phyloP scores from a whole-genome alignment of 35 echinoderm and acorn worm genomes.

The Lytechinus variegatus region DNA sequence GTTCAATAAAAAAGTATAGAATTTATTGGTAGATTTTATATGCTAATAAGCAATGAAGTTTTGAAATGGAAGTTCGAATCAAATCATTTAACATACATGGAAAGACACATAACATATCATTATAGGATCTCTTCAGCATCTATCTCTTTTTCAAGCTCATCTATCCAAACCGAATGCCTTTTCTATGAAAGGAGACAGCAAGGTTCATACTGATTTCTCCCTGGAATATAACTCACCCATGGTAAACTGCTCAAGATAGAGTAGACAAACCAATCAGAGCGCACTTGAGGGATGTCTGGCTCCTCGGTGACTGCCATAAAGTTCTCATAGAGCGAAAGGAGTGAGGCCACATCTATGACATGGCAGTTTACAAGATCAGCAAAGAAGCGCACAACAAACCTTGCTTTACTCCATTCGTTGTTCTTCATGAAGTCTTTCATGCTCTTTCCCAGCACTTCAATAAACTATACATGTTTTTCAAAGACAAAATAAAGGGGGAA shows the following conservation, averaged over 20 bases:
- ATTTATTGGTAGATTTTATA: too few species aligned
- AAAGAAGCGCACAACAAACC: slow-evolving; percentile 74
- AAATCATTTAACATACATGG: too few species aligned
- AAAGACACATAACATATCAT: too few species aligned
- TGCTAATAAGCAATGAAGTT: too few species aligned
- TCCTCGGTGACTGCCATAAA: slow-evolving; percentile 76
- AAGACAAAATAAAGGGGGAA: background rate
- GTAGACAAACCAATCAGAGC: slow-evolving; percentile 90
- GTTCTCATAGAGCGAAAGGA: slow-evolving; percentile 78
- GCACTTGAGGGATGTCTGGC: slow-evolving; percentile 84
- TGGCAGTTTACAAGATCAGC: slow-evolving; percentile 89
- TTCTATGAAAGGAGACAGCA: too few species aligned
- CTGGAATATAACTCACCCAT: slow-evolving; percentile 68
- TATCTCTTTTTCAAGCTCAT: too few species aligned
- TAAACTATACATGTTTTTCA: background rate
- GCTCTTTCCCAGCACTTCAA: slow-evolving; percentile 25
- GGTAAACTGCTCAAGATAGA: slow-evolving; percentile 77
- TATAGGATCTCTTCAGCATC: too few species aligned
- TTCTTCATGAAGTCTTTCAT: slow-evolving; percentile 85
- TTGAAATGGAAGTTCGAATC: too few species aligned
- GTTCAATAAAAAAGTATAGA: too few species aligned
- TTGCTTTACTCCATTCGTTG: slow-evolving; percentile 80
- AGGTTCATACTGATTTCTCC: too few species aligned
- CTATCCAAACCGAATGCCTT: too few species aligned
- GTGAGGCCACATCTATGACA: slow-evolving; percentile 75